Evolutionary conservation across 2,888 invertebrate genomes (phyloP).

Genomic region (Mythimna vitellina): DNA sequence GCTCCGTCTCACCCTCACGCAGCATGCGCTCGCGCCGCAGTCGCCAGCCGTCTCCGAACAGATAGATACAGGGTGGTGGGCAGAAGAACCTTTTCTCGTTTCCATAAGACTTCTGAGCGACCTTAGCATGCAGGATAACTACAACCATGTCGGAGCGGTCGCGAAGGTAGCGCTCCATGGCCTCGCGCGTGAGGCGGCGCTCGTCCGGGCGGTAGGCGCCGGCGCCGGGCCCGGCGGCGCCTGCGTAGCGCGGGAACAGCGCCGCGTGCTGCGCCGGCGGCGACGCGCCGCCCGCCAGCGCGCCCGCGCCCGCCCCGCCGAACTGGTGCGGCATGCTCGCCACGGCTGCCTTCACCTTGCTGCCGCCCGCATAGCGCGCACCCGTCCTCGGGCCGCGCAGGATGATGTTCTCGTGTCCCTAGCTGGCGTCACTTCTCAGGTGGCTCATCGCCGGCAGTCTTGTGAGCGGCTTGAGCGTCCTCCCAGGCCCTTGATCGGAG

Average conservation of each 20-base stretch:
- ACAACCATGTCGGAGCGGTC: slow-evolving; percentile 99
- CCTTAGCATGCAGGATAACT: slow-evolving; percentile 99
- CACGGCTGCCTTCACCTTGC: slow-evolving; percentile 86
- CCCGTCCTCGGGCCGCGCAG: slow-evolving; percentile 65
- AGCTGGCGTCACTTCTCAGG: slow-evolving; percentile 65
- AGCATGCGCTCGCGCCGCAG: slow-evolving; percentile 98
- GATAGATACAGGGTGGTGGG: slow-evolving; percentile 99
- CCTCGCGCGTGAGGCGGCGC: slow-evolving; percentile 96
- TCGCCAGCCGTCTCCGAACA: slow-evolving; percentile 99
- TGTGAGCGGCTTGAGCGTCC: slow-evolving; percentile 45
- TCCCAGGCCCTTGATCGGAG: slow-evolving; percentile 29
- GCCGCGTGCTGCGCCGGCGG: slow-evolving; percentile 91
- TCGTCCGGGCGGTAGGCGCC: slow-evolving; percentile 94
- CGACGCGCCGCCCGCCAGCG: slow-evolving; percentile 94
- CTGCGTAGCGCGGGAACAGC: slow-evolving; percentile 92
- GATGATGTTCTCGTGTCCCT: slow-evolving; percentile 57
- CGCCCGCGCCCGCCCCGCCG: slow-evolving; percentile 91
- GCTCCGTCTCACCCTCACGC: slow-evolving; percentile 96
- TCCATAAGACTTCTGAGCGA: slow-evolving; percentile 99
- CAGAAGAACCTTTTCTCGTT: slow-evolving; percentile 99
- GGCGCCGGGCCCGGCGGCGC: slow-evolving; percentile 90
- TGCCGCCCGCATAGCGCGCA: slow-evolving; percentile 76
- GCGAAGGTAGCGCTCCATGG: slow-evolving; percentile 98
- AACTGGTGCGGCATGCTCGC: slow-evolving; percentile 95
- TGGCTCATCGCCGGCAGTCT: slow-evolving; percentile 56